phyloP scores from a whole-genome alignment of 2,888 invertebrate species.

The Scrobipalpa costella region DNA sequence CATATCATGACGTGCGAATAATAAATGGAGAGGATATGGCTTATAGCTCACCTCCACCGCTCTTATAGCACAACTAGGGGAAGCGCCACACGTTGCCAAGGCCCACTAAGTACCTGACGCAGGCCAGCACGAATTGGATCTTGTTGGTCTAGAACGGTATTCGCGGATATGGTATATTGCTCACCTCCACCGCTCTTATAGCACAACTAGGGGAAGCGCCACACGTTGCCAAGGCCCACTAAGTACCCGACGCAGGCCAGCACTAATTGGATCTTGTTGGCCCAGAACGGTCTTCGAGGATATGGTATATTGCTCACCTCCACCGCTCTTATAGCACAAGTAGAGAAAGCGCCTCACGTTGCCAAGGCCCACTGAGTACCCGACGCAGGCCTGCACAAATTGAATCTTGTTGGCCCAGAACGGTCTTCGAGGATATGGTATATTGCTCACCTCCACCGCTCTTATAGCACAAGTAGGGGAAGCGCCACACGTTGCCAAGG shows the following conservation, averaged over 20 bases:
- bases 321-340: conserved; percentile 94
- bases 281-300: background rate
- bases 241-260: conserved; percentile 94
- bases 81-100: conserved; percentile 96
- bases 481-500: conserved; percentile 94
- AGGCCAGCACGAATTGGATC: conserved; percentile 93
- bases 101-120: conserved; percentile 94
- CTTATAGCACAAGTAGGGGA: conserved; percentile 95
- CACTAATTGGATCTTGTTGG: no score
- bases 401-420: no score
- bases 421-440: background rate
- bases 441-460: conserved; percentile 89
- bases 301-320: conserved; percentile 81
- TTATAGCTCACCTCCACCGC: conserved; percentile 87
- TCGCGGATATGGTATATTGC: conserved; percentile 70
- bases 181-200: conserved; percentile 95
- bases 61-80: conserved; percentile 95
- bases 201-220: conserved; percentile 96
- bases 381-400: conserved; percentile 60
- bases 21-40: conserved; percentile 12
- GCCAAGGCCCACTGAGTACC: conserved; percentile 79
- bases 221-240: conserved; percentile 93
- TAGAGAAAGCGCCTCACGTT: conserved; percentile 97
- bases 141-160: conserved; percentile 94
- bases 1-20: background rate